Evolutionary conservation across 2,113 vertebrate species (phyloP), one percentile per base, ranked within the genome.

Genomic region (Equus quagga): DNA sequence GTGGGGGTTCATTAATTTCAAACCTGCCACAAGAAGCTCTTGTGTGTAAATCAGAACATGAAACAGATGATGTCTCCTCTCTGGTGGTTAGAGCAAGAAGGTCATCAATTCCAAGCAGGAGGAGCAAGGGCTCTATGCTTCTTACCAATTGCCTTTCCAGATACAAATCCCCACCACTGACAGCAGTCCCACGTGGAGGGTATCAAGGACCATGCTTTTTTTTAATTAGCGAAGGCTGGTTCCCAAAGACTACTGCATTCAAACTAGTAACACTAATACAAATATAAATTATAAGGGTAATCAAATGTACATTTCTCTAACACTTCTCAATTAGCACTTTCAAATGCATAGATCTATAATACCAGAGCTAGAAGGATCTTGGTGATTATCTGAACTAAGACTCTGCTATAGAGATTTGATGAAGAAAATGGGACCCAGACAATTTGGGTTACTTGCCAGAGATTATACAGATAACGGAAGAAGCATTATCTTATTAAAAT

Each of bases 41-140:
- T 86, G 5, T 12, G 14, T 89, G 15, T 76, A 93, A 89, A 89
- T 78, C 75, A 94, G 70, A 89, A 82, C 56, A 75, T 58, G 36
- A 97, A 85, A 87, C 56, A 89, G 91, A 93, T 94, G 76, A 84
- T 97, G 33, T 94, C 79, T 97, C 60, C 67, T 26, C 49, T 65
- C 65, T 69, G 72, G 81, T 89, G 54, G 46, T 49, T 67, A 84
- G 87, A 80, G 72, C 46, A 56, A n/a, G 41, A 72, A 85, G 60
- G 60, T 88, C 70, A 89, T 86, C 82, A 91, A 14, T 96, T 88
- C 78, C 26, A 76, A 93, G 70, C 60, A 73, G 17, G 26, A 94
- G 36, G 70, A 78, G 46, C 67, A 54, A 80, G 51, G 49, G 3
- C 18, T 87, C 26, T 14, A 8, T 78, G 33, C 14, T 90, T 92